Percentiles rank a stretch among this genome's conserved stretches.
Conservation (phyloP, 30 jellyfish, hydroid and myxozoan species). For the Rhopilema esculentum region DNA sequence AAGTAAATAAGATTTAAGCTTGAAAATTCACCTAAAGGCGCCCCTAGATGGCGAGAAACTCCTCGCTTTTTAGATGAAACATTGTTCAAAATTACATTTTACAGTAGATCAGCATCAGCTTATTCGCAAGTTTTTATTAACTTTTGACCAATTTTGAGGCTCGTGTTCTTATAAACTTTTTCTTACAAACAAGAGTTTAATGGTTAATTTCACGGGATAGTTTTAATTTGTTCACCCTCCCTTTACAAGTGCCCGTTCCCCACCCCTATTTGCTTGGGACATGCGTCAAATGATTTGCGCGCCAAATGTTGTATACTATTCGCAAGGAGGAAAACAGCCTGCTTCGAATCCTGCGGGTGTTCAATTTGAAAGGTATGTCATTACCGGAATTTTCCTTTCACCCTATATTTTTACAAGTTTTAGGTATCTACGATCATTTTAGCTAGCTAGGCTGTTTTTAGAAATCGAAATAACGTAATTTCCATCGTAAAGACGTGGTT, state of each 20-base stretch:
- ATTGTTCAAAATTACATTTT: no score
- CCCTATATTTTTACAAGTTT: neutral
- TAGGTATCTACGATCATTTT: neutral
- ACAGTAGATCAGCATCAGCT: no score
- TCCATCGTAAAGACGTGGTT: neutral
- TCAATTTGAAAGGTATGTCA: conserved; percentile 30
- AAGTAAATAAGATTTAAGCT: no score
- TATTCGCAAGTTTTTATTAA: no score
- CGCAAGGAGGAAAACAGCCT: neutral
- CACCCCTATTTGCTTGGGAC: conserved; percentile 4
- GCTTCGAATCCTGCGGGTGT: conserved; percentile 38
- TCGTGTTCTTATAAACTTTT: neutral
- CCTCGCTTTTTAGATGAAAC: no score
- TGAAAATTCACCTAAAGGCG: no score
- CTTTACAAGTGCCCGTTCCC: neutral
- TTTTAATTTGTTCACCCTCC: no score
- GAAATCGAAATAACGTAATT: neutral
- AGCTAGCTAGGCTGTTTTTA: neutral
- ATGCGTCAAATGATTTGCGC: conserved; percentile 62
- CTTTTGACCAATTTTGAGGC: no score
- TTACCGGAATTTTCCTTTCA: neutral
- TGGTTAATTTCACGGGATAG: no score
- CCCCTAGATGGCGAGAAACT: no score
- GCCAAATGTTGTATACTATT: conserved; percentile 28
- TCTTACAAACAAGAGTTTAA: neutral